phyloP scores from a whole-genome alignment of 2,113 vertebrate species.

The Tricholaema leucomelas region DNA sequence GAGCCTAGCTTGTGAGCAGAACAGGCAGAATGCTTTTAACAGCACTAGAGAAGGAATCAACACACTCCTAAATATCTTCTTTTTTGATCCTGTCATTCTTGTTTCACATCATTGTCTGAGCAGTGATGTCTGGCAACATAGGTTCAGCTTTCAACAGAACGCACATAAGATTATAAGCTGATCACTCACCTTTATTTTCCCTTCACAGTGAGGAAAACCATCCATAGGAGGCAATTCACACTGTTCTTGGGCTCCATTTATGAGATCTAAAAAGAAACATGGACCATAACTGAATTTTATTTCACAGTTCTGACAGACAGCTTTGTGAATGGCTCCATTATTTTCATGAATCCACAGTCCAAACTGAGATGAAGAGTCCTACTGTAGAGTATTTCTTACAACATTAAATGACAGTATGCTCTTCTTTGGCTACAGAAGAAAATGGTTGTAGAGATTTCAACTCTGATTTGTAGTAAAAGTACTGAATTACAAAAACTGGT shows the following conservation, averaged over 20 bases:
- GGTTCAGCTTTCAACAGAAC: background rate
- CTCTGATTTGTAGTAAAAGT: background rate
- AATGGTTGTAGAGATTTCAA: background rate
- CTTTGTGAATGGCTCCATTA: background rate
- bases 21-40: background rate
- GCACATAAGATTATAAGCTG: background rate
- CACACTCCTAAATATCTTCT: background rate
- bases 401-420: background rate
- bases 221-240: slow-evolving; percentile 96
- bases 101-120: background rate
- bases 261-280: slow-evolving; percentile 83
- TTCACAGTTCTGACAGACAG: background rate
- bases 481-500: background rate
- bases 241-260: slow-evolving; percentile 98
- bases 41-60: background rate
- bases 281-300: background rate
- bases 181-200: slow-evolving; percentile 90
- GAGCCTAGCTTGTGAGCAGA: background rate
- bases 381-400: background rate
- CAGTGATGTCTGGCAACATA: background rate
- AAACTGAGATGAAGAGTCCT: background rate
- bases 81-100: background rate
- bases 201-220: slow-evolving; percentile 97
- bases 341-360: background rate
- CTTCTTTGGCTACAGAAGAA: background rate